Evolutionary conservation across 2,888 invertebrate species (phyloP), one percentile per base, ranked within the genome.

Genomic region (Erynnis tages): DNA sequence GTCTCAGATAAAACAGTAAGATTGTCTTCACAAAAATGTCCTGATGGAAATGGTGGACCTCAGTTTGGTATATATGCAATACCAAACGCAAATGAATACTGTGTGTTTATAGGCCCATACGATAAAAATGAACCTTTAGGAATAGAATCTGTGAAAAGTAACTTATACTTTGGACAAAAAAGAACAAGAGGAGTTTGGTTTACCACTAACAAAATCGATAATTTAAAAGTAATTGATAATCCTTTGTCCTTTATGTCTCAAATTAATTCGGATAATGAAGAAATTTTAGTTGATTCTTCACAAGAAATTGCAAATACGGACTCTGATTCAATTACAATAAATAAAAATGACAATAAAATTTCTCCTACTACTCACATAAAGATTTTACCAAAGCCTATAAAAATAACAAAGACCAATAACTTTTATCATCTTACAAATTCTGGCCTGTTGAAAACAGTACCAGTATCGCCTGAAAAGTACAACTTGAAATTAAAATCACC

Each of bases 31-130:
- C 76, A 80, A 55, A 77, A 75, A 64, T 71, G 74, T 58, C 56
- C 49, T 19, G 71, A 69, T 29, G 63, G 62, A 35, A 58, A 57
- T 27, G 67, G 40, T 43, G 59, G 59, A 27, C 78, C 83, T 1
- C 82, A 78, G 59, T 89, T 87, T 69, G 89, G 89, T 17, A 76
- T 89, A 58, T 89, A 89, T 62, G 88, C 87, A 13, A 76, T 83
- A 58, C 85, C 88, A 1, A 73, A 75, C 59, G 57, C 64, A 19
- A 70, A 66, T 41, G 72, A 82, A 59, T 66, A 70, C 58, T 79
- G 79, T 59, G 83, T 85, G 14, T 83, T 85, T 67, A 72, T 89
- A 47, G 89, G 89, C 2, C 89, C 89, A 1, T 89, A 87, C 62
- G 85, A 85, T 63, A 63, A 69, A 57, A 57, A 79, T 43, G 87